Evolutionary conservation across 1,140 invertebrate species (phyloP).

Genomic region (Drosophila nannoptera): DNA sequence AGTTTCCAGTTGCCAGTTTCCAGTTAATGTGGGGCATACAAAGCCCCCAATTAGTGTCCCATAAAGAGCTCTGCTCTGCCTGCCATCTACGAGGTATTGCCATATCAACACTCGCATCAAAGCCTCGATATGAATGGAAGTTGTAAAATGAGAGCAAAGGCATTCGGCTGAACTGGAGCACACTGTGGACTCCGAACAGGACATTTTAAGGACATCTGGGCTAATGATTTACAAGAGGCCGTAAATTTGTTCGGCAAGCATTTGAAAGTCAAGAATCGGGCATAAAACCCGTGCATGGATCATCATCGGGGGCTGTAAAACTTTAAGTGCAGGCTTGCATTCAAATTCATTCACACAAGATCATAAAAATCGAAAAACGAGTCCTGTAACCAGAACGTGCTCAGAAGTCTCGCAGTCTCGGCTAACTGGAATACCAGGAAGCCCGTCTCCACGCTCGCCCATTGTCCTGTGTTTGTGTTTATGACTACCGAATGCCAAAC

Average conservation of each 20-base stretch:
- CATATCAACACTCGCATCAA: constrained; percentile 7
- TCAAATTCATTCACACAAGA: constrained; percentile 37
- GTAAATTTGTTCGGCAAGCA: constrained; percentile 39
- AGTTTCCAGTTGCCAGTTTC: constrained; percentile 3
- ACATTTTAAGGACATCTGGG: neutral
- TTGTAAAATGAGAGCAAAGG: constrained; percentile 24
- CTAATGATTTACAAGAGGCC: constrained; percentile 36
- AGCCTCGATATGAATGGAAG: constrained; percentile 38
- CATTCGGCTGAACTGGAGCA: constrained; percentile 28
- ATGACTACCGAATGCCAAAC: constrained; percentile 51
- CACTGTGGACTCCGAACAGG: constrained; percentile 6
- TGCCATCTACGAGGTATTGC: constrained; percentile 10
- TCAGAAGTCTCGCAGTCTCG: constrained; percentile 8
- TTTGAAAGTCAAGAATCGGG: constrained; percentile 13
- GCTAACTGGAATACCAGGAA: constrained; percentile 13
- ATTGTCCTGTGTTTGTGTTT: constrained; percentile 38
- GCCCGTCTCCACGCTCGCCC: neutral
- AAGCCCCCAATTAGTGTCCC: constrained; percentile 45
- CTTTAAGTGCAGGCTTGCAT: constrained; percentile 26
- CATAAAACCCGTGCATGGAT: constrained; percentile 25
- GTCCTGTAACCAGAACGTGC: constrained; percentile 30
- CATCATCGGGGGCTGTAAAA: constrained; percentile 37
- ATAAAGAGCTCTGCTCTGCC: constrained; percentile 16
- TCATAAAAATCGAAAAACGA: constrained; percentile 27
- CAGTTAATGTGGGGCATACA: constrained; percentile 27